phyloP scores from a whole-genome alignment of 2,888 invertebrate species.

The Mythimna vitellina region DNA sequence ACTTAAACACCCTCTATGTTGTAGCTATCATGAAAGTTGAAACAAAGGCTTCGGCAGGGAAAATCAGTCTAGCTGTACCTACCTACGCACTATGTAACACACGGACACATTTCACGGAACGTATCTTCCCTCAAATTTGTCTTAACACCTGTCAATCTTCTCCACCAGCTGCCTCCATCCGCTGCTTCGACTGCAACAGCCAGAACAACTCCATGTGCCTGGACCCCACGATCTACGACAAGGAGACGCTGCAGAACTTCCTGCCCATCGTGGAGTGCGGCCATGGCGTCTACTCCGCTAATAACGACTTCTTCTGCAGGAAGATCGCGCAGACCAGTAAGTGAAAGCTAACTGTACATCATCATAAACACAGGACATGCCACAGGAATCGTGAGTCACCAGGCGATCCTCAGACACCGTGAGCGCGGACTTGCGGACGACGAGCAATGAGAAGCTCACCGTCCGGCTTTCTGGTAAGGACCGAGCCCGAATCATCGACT shows the following conservation, averaged over 20 bases:
- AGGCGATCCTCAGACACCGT: background rate
- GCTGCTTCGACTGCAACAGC: constrained; percentile 95
- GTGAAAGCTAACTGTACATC: constrained; percentile 58
- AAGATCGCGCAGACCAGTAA: constrained; percentile 93
- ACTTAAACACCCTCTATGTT: no score
- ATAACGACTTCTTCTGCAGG: constrained; percentile 91
- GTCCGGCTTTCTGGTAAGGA: background rate
- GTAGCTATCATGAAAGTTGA: no score
- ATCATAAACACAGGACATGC: background rate
- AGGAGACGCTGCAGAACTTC: constrained; percentile 77
- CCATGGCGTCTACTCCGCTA: constrained; percentile 68
- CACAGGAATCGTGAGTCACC: background rate
- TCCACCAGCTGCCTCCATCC: constrained; percentile 87
- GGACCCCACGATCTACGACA: constrained; percentile 87
- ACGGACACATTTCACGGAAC: no score
- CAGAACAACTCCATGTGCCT: constrained; percentile 92
- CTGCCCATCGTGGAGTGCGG: constrained; percentile 87
- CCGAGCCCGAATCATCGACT: background rate
- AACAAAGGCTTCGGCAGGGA: no score
- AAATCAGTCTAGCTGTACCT: no score
- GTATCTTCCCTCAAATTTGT: no score
- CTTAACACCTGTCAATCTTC: background rate
- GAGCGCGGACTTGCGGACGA: background rate
- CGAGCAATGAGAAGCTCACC: background rate
- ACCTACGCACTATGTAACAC: no score